phyloP scores from a whole-genome alignment of 2,888 invertebrate genomes.

The Tortricodes alternella region DNA sequence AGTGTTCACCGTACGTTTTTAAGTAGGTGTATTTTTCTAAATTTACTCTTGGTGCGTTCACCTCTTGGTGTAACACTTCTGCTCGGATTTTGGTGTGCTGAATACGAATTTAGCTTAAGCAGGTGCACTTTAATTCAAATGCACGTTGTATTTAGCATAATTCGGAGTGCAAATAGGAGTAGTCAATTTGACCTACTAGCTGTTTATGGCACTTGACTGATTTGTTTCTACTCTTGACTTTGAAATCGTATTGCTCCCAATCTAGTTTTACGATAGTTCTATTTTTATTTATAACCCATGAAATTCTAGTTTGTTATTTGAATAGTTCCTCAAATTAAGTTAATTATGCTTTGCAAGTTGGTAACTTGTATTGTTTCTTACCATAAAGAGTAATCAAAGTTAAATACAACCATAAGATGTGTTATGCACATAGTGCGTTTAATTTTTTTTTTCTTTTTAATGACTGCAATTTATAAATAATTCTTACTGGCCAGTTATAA shows the following conservation, averaged over 20 bases:
- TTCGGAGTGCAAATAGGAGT: constrained; percentile 21
- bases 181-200: constrained; percentile 22
- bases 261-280: neutral
- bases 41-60: constrained; percentile 54
- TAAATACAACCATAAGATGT: no score
- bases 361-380: no score
- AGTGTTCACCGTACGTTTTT: constrained; percentile 13
- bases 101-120: constrained; percentile 46
- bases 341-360: neutral
- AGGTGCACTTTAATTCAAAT: constrained; percentile 26
- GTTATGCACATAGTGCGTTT: no score
- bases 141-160: neutral
- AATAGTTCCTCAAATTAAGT: neutral
- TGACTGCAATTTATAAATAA: no score
- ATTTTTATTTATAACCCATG: neutral
- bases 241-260: neutral
- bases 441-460: no score
- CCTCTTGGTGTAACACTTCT: constrained; percentile 49
- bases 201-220: constrained; percentile 3
- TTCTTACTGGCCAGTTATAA: no score
- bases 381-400: no score
- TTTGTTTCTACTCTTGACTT: constrained; percentile 13
- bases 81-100: constrained; percentile 43
- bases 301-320: neutral
- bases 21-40: constrained; percentile 43